Evolutionary conservation across 2,113 vertebrate genomes (phyloP).

Genomic region (Eulacestoma nigropectus): DNA sequence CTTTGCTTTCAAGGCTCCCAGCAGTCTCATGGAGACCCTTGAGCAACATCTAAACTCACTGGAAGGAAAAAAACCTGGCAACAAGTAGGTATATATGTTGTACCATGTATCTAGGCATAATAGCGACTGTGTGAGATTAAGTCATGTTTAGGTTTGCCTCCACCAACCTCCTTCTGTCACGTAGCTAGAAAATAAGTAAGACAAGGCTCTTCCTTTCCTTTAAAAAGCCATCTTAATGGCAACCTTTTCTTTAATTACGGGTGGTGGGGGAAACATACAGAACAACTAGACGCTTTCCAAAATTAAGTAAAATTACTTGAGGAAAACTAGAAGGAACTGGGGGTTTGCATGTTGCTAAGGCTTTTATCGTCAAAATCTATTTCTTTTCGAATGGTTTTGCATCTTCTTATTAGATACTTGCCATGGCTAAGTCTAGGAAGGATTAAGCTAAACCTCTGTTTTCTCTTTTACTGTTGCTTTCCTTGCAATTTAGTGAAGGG

Average conservation of each 20-base stretch:
- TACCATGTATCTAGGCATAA: background rate
- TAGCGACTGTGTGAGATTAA: background rate
- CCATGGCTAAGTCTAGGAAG: background rate
- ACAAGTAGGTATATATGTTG: conserved; percentile 72
- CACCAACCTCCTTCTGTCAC: background rate
- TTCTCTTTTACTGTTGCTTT: conserved; percentile 68
- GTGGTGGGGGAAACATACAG: background rate
- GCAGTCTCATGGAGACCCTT: conserved; percentile 96
- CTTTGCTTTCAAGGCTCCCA: conserved; percentile 85
- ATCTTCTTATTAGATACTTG: background rate
- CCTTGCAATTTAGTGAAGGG: conserved; percentile 76
- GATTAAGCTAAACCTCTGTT: conserved; percentile 44
- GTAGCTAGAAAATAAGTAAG: background rate
- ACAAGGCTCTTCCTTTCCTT: background rate
- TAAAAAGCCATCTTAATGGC: background rate
- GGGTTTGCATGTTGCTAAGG: background rate
- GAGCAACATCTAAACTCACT: conserved; percentile 98
- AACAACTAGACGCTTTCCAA: background rate
- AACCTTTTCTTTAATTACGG: background rate
- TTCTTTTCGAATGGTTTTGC: background rate
- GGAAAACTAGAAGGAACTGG: background rate
- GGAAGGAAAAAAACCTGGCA: conserved; percentile 93
- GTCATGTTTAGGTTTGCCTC: background rate
- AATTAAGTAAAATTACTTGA: background rate
- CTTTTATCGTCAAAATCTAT: background rate